These are phyloP conservation scores for Machaerirhynchus nigripectus DNA, from an alignment of 2,113 vertebrate genomes.

Conservation along the genomic window DNA sequence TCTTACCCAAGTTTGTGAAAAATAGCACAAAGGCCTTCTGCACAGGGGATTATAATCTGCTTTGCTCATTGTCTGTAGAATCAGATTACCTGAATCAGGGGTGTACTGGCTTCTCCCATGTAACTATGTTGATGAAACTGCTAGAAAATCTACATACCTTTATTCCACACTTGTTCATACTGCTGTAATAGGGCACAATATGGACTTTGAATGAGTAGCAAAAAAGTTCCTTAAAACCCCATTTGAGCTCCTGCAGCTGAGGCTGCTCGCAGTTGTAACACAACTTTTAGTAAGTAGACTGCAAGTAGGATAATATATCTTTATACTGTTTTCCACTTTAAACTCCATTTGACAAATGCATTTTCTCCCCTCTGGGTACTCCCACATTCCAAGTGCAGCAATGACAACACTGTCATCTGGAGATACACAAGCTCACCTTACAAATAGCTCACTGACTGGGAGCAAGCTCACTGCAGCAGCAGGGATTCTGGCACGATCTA, in stretches of 20 bases:
- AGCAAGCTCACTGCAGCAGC: neutral
- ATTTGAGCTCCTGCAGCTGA: neutral
- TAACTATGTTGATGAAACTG: neutral
- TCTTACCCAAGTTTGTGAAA: neutral
- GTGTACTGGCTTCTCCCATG: neutral
- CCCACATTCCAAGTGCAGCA: neutral
- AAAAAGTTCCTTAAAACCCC: neutral
- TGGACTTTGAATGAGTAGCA: neutral
- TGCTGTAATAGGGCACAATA: neutral
- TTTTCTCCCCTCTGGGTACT: neutral
- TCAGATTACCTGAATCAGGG: neutral
- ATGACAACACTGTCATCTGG: neutral
- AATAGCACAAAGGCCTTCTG: neutral
- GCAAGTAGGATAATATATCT: neutral
- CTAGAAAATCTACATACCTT: neutral
- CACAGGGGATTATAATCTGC: neutral
- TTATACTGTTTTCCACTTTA: neutral
- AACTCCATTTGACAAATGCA: neutral
- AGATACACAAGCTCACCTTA: neutral
- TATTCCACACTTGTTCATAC: neutral
- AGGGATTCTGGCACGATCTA: neutral
- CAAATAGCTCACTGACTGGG: neutral
- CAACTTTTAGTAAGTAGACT: neutral
- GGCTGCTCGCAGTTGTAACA: neutral
- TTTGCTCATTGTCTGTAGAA: neutral